Base-by-base conservation (phyloP, 2,113 vertebrate genomes). In the Gulo gulo region DNA sequence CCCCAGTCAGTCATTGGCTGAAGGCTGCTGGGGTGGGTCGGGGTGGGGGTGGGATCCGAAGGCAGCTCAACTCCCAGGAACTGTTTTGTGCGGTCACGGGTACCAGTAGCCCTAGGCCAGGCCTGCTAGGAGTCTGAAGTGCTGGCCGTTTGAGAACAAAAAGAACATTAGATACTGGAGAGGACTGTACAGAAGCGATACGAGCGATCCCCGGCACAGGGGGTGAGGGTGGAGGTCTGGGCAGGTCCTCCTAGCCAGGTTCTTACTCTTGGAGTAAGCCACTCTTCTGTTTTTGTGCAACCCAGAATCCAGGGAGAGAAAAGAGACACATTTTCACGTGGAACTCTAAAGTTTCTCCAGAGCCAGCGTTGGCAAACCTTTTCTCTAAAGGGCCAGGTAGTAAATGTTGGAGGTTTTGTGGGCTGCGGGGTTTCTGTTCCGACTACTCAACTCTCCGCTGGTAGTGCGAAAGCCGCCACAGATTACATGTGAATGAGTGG, bases 331-430 rank as follows among this genome's bases (percentile, higher is more conserved):
- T 61, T 83, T 87, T 93, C 57, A 83, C 8, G 23, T 29, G 45
- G 36, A 76, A 36, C 29, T 94, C 24, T 76, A 13, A 76, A 47
- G 7, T 94, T 94, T 86, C 63, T 95, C 16, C 65, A 83, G 63
- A 84, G 45, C 87, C 92, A 84, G 36, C 31, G 24, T 14, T 69
- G 52, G 59, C 45, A 89, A 87, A 67, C 24, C 13, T 82, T 96
- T 79, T 61, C 88, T 80, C 2, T n/a, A 71, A 82, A 85, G 42
- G 63, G 36, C 57, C 42, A 69, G 74, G 11, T 73, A 85, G 78
- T 59, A 92, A 95, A 42, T 81, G 95, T 85, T 81, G 69, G 47
- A 88, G 57, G 39, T 52, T 91, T 85, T 93, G 57, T 92, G 39
- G 69, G n/a, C 2, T 16, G 15, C 21, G 47, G n/a, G 15, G 45